These are phyloP conservation scores for Drosophila nannoptera DNA, from an alignment of 1,140 invertebrate genomes.

Conservation along the genomic window DNA sequence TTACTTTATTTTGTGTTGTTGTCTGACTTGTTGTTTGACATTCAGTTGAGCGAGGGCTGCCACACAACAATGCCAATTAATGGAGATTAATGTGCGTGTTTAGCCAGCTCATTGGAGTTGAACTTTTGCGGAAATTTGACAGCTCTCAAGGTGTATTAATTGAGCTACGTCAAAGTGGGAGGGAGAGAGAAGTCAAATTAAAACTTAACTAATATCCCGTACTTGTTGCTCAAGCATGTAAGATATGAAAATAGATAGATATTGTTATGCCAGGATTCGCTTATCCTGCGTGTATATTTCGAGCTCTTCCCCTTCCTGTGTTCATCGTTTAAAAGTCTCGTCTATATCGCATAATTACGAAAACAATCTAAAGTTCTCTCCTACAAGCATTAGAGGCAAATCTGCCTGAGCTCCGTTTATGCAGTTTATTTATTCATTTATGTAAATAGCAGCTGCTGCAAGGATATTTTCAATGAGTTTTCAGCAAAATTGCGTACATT, in stretches of 20 bases:
- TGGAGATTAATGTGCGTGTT: slow-evolving; percentile 28
- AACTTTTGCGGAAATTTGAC: neutral
- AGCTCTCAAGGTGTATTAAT: neutral
- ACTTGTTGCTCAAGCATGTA: too few relatives aligned
- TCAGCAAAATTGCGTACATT: neutral
- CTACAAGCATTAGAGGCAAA: neutral
- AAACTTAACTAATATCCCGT: neutral
- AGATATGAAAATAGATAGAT: too few relatives aligned
- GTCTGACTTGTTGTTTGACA: slow-evolving; percentile 22
- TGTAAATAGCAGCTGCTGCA: slow-evolving; percentile 1
- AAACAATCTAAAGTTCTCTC: too few relatives aligned
- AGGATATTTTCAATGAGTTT: neutral
- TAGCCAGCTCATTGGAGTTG: slow-evolving; percentile 10
- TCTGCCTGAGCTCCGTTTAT: neutral
- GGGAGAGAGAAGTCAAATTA: neutral
- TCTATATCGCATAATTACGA: too few relatives aligned
- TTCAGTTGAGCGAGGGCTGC: slow-evolving; percentile 15
- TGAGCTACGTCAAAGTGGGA: neutral
- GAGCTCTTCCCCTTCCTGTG: too few relatives aligned
- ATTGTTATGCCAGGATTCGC: too few relatives aligned
- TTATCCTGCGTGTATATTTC: too few relatives aligned
- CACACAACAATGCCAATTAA: slow-evolving; percentile 32
- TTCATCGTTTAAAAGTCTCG: too few relatives aligned
- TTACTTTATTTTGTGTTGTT: slow-evolving; percentile 18
- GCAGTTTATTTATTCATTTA: slow-evolving; percentile 9